Evolutionary conservation across 2,888 invertebrate species (phyloP), one percentile per base, ranked within the genome.

Genomic region (Agonum fuliginosum): DNA sequence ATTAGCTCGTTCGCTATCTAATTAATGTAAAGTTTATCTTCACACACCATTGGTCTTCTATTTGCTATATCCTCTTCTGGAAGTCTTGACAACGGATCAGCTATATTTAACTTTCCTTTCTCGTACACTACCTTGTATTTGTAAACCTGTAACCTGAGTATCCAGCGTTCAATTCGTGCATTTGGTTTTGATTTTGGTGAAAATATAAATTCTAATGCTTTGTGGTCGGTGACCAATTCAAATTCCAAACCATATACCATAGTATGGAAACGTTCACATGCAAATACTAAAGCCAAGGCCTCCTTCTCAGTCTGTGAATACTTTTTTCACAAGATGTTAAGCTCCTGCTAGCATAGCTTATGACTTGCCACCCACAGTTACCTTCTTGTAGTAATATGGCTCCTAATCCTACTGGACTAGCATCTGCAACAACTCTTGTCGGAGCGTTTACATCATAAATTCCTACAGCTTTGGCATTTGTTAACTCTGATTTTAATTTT

Each of bases 301-400:
- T 84, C 81, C 78, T 83, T 83, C 79, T 84, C 81, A 24, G 83
- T 81, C 76, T 83, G 83, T 2, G 82, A 85, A 78, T 84, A 84
- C 12, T 78, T 41, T 80, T 81, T 75, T 88, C 84, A 2, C 82
- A 81, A 6, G 80, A 83, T 30, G 82, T 82, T 69, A 85, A 82
- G 78, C 81, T 86, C 80, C 80, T 82, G 62, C 85, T 87, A 0
- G 85, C 86, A 80, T 84, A 87, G 0, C 83, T 82, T 27, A 87
- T 86, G 2, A 87, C 80, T 79, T 83, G 78, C 22, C 80, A 80
- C 0, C 80, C 82, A 22, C 79, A 79, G 0, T 77, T 5, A 17
- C 80, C 72, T 2, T 78, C 76, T 76, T 86, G 85, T 10, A 82
- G 81, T 8, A 85, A 70, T 2, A 85, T 83, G 1, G 81, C 83